Conservation (phyloP, 2,888 invertebrate species). For the Lasioglossum oenotherae region DNA sequence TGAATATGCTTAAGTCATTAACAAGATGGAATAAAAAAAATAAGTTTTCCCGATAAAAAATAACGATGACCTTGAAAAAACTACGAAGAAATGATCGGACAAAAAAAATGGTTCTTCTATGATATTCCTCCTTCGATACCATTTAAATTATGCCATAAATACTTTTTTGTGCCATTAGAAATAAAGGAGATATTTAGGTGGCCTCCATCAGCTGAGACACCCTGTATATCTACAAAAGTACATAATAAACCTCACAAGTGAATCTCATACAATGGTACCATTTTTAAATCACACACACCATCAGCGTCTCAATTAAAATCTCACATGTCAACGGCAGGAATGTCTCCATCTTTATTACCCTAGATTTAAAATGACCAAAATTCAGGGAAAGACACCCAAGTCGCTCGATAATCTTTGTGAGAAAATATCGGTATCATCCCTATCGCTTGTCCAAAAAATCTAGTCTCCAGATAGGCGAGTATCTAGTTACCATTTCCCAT, state of each 20-base stretch:
- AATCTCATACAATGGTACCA: not conserved
- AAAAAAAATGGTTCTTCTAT: no score
- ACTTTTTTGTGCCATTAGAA: no score
- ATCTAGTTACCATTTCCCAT: constrained; percentile 17
- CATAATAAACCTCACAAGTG: not conserved
- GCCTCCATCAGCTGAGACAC: no score
- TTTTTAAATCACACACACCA: not conserved
- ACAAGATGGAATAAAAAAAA: no score
- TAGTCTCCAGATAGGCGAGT: not conserved
- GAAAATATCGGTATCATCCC: not conserved
- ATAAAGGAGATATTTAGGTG: no score
- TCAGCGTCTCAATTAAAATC: not conserved
- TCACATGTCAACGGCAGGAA: not conserved
- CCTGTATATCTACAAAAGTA: not conserved
- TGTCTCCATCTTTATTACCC: not conserved
- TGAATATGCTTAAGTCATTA: no score
- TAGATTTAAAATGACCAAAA: not conserved
- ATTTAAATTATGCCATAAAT: no score
- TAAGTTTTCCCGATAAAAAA: no score
- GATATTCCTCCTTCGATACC: no score
- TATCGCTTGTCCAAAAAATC: not conserved
- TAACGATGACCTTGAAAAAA: no score
- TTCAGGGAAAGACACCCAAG: not conserved
- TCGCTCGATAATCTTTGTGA: not conserved
- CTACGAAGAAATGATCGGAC: no score